These are phyloP conservation scores for Hemicordylus capensis DNA, from an alignment of 2,113 vertebrate genomes.

Conservation along the genomic window DNA sequence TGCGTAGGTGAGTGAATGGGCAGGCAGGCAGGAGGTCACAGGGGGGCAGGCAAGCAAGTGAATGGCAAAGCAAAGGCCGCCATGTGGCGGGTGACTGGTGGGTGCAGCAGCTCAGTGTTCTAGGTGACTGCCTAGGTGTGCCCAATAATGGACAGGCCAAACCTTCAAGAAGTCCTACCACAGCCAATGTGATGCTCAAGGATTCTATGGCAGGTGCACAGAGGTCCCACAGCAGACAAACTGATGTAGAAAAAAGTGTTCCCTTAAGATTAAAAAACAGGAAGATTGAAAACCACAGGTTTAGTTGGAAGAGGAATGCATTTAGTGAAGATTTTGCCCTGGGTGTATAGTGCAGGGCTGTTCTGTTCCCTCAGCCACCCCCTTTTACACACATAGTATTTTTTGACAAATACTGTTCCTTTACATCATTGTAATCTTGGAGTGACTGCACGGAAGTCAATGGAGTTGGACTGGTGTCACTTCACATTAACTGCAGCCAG, in stretches of 20 bases:
- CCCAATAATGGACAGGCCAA: too few species aligned
- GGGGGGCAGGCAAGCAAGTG: too few species aligned
- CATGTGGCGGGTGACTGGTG: too few species aligned
- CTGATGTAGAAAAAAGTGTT: neutral
- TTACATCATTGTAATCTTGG: neutral
- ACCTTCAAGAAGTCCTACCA: too few species aligned
- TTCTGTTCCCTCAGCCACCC: neutral
- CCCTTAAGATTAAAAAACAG: neutral
- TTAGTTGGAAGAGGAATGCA: neutral
- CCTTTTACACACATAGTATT: neutral
- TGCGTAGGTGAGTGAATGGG: too few species aligned
- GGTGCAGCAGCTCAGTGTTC: too few species aligned
- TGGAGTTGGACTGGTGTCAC: conserved; percentile 15
- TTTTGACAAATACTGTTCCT: neutral
- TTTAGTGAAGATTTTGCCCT: neutral
- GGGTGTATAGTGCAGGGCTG: neutral
- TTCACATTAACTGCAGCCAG: neutral
- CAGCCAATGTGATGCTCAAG: too few species aligned
- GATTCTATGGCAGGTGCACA: neutral
- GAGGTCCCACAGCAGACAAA: neutral
- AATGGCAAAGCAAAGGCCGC: too few species aligned
- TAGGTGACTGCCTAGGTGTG: too few species aligned
- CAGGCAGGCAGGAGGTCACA: too few species aligned
- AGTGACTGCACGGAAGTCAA: conserved; percentile 10
- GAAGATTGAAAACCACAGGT: neutral